Base-by-base conservation (phyloP, 1,140 invertebrate species). In the Orchestia grillus region DNA sequence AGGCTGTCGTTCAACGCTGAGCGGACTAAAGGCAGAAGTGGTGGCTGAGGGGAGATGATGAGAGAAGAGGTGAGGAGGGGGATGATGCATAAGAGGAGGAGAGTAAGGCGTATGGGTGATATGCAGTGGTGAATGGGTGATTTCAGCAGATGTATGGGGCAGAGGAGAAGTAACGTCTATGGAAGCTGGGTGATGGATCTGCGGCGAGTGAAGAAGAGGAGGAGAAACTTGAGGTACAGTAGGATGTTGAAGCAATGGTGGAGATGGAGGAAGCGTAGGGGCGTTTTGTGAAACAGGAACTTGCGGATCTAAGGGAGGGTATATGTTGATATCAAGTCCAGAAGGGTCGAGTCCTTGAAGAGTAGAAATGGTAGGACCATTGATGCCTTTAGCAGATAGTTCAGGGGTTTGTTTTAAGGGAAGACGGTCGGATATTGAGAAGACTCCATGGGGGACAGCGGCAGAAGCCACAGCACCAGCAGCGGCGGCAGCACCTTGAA, bases 31-130 rank as follows among this genome's bases (percentile, higher is more conserved):
- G 44, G 92, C 92, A 94, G 92, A 94, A n/a, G 88, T 19, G 88
- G 41, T 44, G 41, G 92, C 92, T 45, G 92, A 94, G 92, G 92
- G 44, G 3, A 94, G 44, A 47, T 94, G 43, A 47, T 42, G 19
- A 11, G 92, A 44, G 8, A 94, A 40, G 3, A 42, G 41, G 43
- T 90, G 88, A 40, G 92, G 92, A 44, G 90, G 41, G n/a, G 47
- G 47, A 40, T 94, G 92, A 44, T 94, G 92, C 11, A 40, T 16
- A 19, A 94, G 92, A 28, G 92, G 43, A 40, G 92, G 44, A 0
- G 92, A 94, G 92, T 94, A 94, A 23, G 92, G 92, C 44, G 92
- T 94, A n/a, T 94, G 92, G 43, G 92, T 94, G 44, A 94, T 94
- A n/a, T 94, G 92, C 44, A 94, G 44, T 19, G 92, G 92, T 28